Evolutionary conservation across 1,140 invertebrate genomes (phyloP), one percentile per base, ranked within the genome.

Genomic region (Asobara japonica): DNA sequence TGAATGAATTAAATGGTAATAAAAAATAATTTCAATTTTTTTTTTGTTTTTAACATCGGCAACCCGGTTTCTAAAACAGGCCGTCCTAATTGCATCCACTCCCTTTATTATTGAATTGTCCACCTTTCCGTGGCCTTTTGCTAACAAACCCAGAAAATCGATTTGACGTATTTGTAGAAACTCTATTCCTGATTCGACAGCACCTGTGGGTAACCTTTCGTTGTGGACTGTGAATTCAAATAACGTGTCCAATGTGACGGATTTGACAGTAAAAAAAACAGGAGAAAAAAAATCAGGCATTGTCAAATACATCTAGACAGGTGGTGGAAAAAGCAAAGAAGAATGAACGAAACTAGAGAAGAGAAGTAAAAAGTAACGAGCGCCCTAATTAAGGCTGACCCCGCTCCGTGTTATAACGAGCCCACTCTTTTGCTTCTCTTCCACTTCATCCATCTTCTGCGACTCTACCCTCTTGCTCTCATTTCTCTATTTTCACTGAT

Each of bases 341-440:
- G 10, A 61, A 60, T 64, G 60, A 61, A n/a, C 16, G 13, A 20
- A 31, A 22, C 8, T 18, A 45, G 36, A 38, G 13, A 27, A 27
- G 65, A 65, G 60, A 22, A 29, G 62, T 3, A n/a, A 70, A 22
- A 0, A 51, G 48, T 71, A 65, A 65, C 70, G 31, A 66, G 22
- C 69, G 41, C 18, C 33, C 48, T 60, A 65, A 72, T 72, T 72
- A 65, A 72, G 56, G 62, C 22, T 38, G 61, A 66, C 20, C 48
- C n/a, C 30, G 51, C n/a, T 65, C 18, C 13, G 60, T 11, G 29
- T 62, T 62, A 68, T 68, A 68, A 68, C 45, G 45, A 65, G 29
- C 41, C 29, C 22, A 20, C 27, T 65, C 11, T 41, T 64, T 64
- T 65, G 13, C 33, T 71, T 73, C 22, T 45, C 65, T 73, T 61